Conservation (phyloP, 2,113 vertebrate genomes). For the zebrafish (Danio rerio) region DNA sequence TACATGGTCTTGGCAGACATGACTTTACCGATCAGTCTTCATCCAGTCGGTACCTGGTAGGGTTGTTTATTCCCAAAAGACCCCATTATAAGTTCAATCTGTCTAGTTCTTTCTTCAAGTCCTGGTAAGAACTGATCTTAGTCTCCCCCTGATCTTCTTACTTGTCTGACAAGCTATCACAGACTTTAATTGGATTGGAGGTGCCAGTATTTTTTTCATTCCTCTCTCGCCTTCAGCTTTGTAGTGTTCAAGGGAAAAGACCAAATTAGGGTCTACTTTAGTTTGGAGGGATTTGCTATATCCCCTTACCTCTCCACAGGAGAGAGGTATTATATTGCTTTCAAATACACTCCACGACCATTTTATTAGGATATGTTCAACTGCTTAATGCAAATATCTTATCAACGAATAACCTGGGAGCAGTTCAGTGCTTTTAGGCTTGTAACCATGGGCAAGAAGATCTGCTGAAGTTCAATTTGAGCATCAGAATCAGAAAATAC, state of each 20-base stretch:
- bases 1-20: not conserved
- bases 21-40: not conserved
- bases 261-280: not conserved
- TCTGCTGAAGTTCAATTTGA: too few relatives aligned
- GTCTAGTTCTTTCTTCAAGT: not conserved
- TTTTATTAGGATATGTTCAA: too few relatives aligned
- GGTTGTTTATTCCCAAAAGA: not conserved
- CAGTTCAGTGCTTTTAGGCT: too few relatives aligned
- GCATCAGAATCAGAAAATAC: too few relatives aligned
- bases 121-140: not conserved
- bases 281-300: not conserved
- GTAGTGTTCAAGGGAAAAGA: not conserved
- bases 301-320: not conserved
- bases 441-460: too few relatives aligned
- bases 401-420: too few relatives aligned
- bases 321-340: not conserved
- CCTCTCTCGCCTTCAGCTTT: not conserved
- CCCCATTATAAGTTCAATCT: not conserved
- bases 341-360: not conserved
- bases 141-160: slow-evolving; percentile 51
- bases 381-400: too few relatives aligned
- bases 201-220: not conserved
- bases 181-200: slow-evolving; percentile 59
- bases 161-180: slow-evolving; percentile 39
- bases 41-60: not conserved